A percentile compares a stretch with the other conserved stretches of the same genome.
These are phyloP conservation scores for Drosophila pandora DNA, from an alignment of 1,140 invertebrate genomes.

Conservation along the genomic window DNA sequence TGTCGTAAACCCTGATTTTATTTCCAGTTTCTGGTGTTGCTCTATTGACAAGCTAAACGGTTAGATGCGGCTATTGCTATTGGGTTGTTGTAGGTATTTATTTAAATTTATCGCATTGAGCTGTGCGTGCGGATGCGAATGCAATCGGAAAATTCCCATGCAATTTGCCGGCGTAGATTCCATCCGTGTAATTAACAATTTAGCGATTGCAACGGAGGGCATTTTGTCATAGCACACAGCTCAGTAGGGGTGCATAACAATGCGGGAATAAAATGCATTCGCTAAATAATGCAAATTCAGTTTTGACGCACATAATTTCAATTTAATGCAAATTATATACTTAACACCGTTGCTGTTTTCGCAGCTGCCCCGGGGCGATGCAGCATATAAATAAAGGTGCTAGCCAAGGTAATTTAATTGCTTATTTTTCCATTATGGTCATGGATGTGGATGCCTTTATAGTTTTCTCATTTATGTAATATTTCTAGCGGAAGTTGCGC, in stretches of 20 bases:
- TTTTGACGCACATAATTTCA: conserved; percentile 70
- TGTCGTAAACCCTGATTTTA: conserved; percentile 32
- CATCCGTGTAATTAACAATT: conserved; percentile 72
- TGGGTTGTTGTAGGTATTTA: conserved; percentile 49
- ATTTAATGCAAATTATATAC: conserved; percentile 71
- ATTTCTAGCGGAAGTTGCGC: conserved; percentile 65
- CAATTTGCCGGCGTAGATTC: conserved; percentile 49
- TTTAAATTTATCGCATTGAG: conserved; percentile 73
- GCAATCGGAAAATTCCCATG: conserved; percentile 47
- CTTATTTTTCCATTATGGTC: conserved; percentile 57
- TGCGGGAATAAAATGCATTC: conserved; percentile 25
- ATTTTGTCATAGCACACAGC: conserved; percentile 50
- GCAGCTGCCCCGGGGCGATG: conserved; percentile 45
- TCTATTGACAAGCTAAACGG: conserved; percentile 57
- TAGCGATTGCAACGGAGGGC: conserved; percentile 56
- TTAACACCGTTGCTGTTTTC: conserved; percentile 20
- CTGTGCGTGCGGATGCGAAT: conserved; percentile 42
- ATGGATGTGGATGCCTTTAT: conserved; percentile 7
- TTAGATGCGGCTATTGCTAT: conserved; percentile 16
- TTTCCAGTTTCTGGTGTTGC: conserved; percentile 1
- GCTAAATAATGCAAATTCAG: conserved; percentile 72
- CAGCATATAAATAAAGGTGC: conserved; percentile 72
- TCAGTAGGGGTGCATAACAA: conserved; percentile 32
- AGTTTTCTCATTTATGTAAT: conserved; percentile 15
- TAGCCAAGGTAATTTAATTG: conserved; percentile 69